Conservation (phyloP, 2,113 vertebrate genomes). For the Trematomus loennbergii region DNA sequence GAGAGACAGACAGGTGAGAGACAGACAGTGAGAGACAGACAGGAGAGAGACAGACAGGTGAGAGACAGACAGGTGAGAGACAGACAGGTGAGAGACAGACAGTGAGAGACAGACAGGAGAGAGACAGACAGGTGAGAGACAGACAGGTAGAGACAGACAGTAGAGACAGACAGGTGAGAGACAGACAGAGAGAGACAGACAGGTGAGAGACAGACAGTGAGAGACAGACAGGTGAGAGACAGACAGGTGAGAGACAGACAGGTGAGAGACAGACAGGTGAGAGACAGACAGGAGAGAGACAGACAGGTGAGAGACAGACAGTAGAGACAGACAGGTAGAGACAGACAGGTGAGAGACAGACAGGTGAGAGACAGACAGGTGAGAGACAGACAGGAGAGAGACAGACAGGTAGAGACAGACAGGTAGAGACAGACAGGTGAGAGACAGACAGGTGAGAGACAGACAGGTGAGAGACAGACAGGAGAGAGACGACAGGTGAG, state of each 20-base stretch:
- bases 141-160: too few species aligned
- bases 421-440: background rate
- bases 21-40: background rate
- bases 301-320: background rate
- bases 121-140: too few species aligned
- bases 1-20: background rate
- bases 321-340: background rate
- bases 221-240: background rate
- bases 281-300: too few species aligned
- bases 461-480: too few species aligned
- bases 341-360: background rate
- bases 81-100: background rate
- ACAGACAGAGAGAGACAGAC: background rate
- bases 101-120: background rate
- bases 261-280: too few species aligned
- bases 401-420: background rate
- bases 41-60: background rate
- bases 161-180: background rate
- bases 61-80: background rate
- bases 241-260: background rate
- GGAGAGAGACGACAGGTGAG: background rate
- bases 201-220: background rate
- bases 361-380: too few species aligned
- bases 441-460: background rate
- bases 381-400: too few species aligned